phyloP scores from a whole-genome alignment of 2,113 vertebrate genomes.

The Tachysurus fulvidraco region DNA sequence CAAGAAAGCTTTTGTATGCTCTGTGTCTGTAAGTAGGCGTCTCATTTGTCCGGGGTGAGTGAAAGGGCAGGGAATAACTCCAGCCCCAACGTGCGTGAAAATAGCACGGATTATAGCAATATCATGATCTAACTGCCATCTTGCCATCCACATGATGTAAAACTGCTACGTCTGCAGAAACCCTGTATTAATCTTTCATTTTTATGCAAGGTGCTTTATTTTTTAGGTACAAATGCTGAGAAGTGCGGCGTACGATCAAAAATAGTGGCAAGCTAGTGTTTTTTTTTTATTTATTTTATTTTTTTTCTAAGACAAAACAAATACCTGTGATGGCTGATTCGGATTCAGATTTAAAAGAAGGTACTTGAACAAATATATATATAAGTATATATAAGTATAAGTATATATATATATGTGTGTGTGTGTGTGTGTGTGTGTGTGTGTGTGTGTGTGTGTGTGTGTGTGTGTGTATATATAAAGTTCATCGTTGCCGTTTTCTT shows the following conservation, averaged over 20 bases:
- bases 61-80: background rate
- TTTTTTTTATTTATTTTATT: background rate
- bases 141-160: background rate
- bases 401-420: too few relatives aligned
- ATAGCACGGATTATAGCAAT: background rate
- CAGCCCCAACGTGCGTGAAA: background rate
- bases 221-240: background rate
- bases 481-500: background rate
- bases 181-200: background rate
- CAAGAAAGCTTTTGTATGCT: slow-evolving; percentile 3
- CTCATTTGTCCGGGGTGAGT: slow-evolving; percentile 16
- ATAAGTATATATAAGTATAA: too few relatives aligned
- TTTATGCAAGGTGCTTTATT: background rate
- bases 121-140: slow-evolving; percentile 10
- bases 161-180: background rate
- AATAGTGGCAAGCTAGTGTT: background rate
- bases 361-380: background rate
- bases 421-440: too few relatives aligned
- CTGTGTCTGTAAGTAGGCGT: slow-evolving; percentile 6
- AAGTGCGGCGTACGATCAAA: background rate
- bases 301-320: background rate
- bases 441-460: too few relatives aligned
- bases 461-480: background rate
- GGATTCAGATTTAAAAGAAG: background rate
- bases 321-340: background rate